Base-by-base conservation (phyloP, 2,113 vertebrate species). In the Rhodinocichla rosea region DNA sequence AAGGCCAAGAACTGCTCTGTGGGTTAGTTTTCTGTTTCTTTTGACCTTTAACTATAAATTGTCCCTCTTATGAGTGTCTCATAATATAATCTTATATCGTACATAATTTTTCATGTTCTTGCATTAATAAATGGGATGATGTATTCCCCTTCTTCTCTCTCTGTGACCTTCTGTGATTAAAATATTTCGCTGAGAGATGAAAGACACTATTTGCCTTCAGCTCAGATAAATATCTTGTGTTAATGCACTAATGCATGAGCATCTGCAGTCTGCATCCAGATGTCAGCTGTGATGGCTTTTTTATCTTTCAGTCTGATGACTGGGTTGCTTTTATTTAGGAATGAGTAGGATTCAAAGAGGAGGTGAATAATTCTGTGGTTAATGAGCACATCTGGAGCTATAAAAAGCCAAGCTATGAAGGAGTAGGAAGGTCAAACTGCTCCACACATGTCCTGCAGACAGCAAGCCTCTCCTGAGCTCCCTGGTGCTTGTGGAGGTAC, bases 41-140 rank as follows among this genome's bases (percentile, higher is more conserved):
- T 82, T 95, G 90, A 96, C 95, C 79, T 96, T 97, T 95, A 94
- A 64, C 83, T 94, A 55, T 91, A 89, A 95, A 95, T 76, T 69
- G 52, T 83, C 83, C 57, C 42, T 77, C 76, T 96, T 74, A 92
- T 5, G 27, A 55, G 50, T 88, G 64, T 64, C 76, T 91, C 16
- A 24, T 63, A 32, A 65, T 40, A 60, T 19, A 81, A 81, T 56
- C 78, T 80, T n/a, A 57, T 4, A 56, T 50, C 5, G 16, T 45
- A 37, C 13, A 2, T 55, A 62, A 68, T 56, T 85, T 90, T 79
- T 76, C 57, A 91, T 73, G 69, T 18, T 35, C 44, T 87, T 80
- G 60, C 53, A 35, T 50, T 78, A 70, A 89, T 70, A 94, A 95
- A 82, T 33, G 35, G 50, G 50, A 50, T 49, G 19, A 30, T 59